phyloP scores from a whole-genome alignment of 2,113 vertebrate genomes.

The Gymnogyps californianus region DNA sequence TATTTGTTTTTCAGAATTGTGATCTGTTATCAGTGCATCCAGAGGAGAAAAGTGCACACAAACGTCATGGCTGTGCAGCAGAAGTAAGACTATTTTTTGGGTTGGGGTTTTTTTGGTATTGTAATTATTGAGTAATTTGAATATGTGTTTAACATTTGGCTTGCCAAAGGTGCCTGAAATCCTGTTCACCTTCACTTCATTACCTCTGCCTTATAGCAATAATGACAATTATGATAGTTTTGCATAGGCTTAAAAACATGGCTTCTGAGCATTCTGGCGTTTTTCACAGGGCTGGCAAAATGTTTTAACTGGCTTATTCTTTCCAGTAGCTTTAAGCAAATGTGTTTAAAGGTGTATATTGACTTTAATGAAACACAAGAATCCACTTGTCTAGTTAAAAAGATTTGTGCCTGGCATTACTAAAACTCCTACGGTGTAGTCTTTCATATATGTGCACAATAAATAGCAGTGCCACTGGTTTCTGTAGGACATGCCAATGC shows the following conservation, averaged over 20 bases:
- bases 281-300: background rate
- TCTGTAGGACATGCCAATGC: background rate
- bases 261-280: background rate
- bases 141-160: background rate
- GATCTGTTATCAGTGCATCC: background rate
- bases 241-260: background rate
- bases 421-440: background rate
- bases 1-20: background rate
- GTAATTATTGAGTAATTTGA: background rate
- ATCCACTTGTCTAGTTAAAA: background rate
- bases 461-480: background rate
- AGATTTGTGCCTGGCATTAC: background rate
- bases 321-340: background rate
- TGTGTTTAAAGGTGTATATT: background rate
- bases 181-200: background rate
- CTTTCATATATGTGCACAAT: background rate
- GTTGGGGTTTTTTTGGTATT: background rate
- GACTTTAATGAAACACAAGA: background rate
- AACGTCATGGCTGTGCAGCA: background rate
- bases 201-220: background rate
- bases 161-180: background rate
- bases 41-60: background rate
- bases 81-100: background rate
- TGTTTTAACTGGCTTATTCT: background rate
- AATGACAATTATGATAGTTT: background rate